These are phyloP conservation scores for Mionectes macconnelli DNA, from an alignment of 2,113 vertebrate species.

Conservation along the genomic window DNA sequence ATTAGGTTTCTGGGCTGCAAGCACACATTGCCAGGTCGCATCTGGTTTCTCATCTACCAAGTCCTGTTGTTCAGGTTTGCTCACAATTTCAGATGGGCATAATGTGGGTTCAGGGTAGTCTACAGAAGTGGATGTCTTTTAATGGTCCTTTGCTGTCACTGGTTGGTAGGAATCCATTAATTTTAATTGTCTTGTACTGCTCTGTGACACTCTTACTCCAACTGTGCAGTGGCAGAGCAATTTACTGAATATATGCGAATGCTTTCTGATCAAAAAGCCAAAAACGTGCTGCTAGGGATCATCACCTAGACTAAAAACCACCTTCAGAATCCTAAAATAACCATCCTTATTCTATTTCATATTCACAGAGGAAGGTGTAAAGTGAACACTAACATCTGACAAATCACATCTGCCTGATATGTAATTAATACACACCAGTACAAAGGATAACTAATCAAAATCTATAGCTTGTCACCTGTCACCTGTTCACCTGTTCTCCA, in stretches of 20 bases:
- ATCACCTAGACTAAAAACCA: neutral
- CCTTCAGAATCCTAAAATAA: neutral
- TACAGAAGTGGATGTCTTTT: neutral
- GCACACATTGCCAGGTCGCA: accelerated
- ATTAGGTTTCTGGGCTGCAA: neutral
- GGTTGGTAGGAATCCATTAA: neutral
- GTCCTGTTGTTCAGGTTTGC: neutral
- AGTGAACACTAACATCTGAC: neutral
- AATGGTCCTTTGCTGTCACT: neutral
- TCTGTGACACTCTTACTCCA: neutral
- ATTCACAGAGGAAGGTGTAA: neutral
- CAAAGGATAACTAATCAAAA: neutral
- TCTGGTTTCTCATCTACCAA: neutral
- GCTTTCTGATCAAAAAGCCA: neutral
- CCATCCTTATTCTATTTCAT: neutral
- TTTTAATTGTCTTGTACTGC: neutral
- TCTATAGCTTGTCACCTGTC: neutral
- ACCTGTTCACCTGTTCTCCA: too few relatives aligned
- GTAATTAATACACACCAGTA: neutral
- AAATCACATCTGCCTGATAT: neutral
- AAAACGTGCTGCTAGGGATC: neutral
- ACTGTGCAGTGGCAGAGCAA: neutral
- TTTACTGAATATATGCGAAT: neutral
- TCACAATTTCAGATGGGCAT: neutral
- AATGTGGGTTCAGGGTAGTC: neutral